Conservation (phyloP, 2,888 invertebrate genomes). For the Sipha maydis region DNA sequence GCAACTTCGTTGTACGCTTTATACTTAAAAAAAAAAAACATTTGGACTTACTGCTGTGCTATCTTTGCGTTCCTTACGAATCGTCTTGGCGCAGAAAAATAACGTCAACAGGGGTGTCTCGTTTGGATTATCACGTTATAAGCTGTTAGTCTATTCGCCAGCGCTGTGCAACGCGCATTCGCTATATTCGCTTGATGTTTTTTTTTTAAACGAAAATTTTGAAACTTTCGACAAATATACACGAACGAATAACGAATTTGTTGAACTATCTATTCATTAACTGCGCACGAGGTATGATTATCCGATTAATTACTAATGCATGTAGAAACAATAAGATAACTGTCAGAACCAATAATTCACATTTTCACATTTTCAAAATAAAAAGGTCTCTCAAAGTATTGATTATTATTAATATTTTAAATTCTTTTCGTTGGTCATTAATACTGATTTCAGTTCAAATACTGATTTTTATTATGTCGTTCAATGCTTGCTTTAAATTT, state of each 20-base stretch:
- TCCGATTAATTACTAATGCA: not conserved
- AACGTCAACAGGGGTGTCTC: constrained; percentile 24
- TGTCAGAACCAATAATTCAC: too few relatives aligned
- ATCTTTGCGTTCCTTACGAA: not conserved
- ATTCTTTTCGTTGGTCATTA: too few relatives aligned
- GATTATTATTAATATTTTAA: too few relatives aligned
- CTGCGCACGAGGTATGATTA: not conserved
- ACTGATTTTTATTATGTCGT: too few relatives aligned
- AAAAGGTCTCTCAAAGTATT: too few relatives aligned
- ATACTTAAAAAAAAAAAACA: not conserved
- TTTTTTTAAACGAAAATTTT: not conserved
- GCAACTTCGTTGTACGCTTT: not conserved
- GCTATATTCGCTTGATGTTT: not conserved
- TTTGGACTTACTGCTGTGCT: not conserved
- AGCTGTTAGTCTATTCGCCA: constrained; percentile 47
- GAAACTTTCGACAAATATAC: not conserved
- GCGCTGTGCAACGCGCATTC: constrained; percentile 36
- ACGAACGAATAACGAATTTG: not conserved
- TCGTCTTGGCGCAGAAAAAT: constrained; percentile 27
- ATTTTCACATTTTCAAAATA: too few relatives aligned
- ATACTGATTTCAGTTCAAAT: too few relatives aligned
- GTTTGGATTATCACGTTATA: not conserved
- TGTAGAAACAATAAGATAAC: too few relatives aligned
- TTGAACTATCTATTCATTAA: not conserved
- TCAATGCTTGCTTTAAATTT: too few relatives aligned